Conservation (phyloP, 1,140 invertebrate genomes). For the Pissodes strobi region DNA sequence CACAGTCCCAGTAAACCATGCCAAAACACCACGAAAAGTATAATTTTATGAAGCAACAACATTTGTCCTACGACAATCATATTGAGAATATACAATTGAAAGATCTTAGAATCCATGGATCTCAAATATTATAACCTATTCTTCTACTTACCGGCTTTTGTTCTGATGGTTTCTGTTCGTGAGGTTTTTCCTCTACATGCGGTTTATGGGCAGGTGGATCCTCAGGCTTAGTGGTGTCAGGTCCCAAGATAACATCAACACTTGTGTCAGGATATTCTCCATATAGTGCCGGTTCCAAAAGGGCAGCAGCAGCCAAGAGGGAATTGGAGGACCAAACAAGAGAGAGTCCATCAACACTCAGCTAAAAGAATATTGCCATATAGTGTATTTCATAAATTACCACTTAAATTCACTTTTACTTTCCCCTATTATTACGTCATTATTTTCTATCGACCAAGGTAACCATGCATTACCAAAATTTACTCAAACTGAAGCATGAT, state of each 20-base stretch:
- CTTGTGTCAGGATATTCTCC: slow-evolving; percentile 16
- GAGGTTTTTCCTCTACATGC: neutral
- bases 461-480: no score
- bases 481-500: no score
- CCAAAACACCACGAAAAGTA: no score
- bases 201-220: slow-evolving; percentile 7
- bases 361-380: slow-evolving; percentile 3
- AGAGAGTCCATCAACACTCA: slow-evolving; percentile 23
- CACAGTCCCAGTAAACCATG: no score
- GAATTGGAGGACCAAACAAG: slow-evolving; percentile 25
- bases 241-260: slow-evolving; percentile 11
- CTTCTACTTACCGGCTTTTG: neutral
- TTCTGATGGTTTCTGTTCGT: neutral
- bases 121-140: no score
- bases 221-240: neutral
- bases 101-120: no score
- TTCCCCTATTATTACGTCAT: no score
- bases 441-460: no score
- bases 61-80: no score
- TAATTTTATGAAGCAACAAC: no score
- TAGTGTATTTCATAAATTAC: neutral
- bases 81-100: no score
- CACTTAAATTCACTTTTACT: no score
- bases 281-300: slow-evolving; percentile 21
- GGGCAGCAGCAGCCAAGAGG: slow-evolving; percentile 18